Evolutionary conservation across 2,888 invertebrate genomes (phyloP), one percentile per base, ranked within the genome.

Genomic region (Acronicta alni): DNA sequence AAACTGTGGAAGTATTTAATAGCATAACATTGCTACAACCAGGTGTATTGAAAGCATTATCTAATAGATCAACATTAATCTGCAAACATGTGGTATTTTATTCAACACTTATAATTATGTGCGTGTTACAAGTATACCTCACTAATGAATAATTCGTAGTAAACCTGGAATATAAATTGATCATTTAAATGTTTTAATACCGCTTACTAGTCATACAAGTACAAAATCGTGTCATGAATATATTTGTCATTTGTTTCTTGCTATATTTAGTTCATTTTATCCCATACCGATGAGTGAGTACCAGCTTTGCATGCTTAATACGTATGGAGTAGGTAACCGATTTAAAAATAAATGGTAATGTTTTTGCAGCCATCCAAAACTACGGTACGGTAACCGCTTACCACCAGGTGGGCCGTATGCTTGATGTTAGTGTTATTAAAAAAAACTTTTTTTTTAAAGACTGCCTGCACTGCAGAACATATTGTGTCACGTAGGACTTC

Each of bases 101-200:
- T 51, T 47, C 23, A 39, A 37, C n/a, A 37, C 35, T 17, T 47
- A 37, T 47, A 37, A 69, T 70, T 52, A 17, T 47, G 39, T 43
- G 30, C 49, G 57, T 58, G 43, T 37, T 44, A 35, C 10, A 4
- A 12, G 10, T 35, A 35, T 10, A 66, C 43, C 17, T 52, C 35
- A 17, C 45, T 63, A 55, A 76, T 68, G 66, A 58, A 65, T 70
- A 72, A 67, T 60, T 64, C 64, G 64, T 49, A 23, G 45, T 73
- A 71, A 77, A 70, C 45, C 48, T 68, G 60, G 75, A 53, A 72
- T 72, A 72, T 46, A 60, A 44, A 72, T 74, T 44, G 75, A 42
- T 57, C 37, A 71, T 71, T 64, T 73, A 47, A 70, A 70, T 70
- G 57, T 69, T 74, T 70, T 56, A 73, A 41, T 70, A 55, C 47